Conservation (phyloP, 2,888 invertebrate species). For the Belgica antarctica region DNA sequence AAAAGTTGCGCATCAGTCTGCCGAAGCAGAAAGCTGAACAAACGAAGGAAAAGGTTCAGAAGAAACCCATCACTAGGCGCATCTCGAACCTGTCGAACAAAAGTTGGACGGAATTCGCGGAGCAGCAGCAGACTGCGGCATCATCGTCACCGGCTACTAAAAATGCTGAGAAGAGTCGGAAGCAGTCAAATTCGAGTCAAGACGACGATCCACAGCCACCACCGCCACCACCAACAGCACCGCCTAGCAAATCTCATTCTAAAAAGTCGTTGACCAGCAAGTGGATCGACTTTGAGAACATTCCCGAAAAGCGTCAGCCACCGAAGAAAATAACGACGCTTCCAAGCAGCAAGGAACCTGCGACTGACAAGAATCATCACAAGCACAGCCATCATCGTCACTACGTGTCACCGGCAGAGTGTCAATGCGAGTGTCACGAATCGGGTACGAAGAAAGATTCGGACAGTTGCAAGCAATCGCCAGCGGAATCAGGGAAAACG, state of each 20-base stretch:
- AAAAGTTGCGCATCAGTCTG: constrained; percentile 68
- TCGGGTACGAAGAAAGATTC: constrained; percentile 48
- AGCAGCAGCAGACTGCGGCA: constrained; percentile 52
- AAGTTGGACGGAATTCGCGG: constrained; percentile 65
- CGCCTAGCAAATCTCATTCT: constrained; percentile 47
- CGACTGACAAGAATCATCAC: constrained; percentile 51
- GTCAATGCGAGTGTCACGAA: constrained; percentile 84
- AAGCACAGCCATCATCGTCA: constrained; percentile 58
- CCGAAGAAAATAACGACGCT: constrained; percentile 80
- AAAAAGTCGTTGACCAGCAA: constrained; percentile 56
- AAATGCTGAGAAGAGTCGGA: constrained; percentile 49
- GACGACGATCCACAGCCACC: constrained; percentile 55
- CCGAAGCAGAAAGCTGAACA: constrained; percentile 60
- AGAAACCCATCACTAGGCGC: constrained; percentile 52
- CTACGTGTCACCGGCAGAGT: constrained; percentile 84
- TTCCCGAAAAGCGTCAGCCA: constrained; percentile 76
- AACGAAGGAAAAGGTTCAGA: constrained; percentile 46
- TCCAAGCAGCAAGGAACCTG: constrained; percentile 58
- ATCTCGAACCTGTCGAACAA: constrained; percentile 56
- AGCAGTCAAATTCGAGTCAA: constrained; percentile 46
- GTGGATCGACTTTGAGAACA: constrained; percentile 86
- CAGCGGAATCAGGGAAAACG: constrained; percentile 45
- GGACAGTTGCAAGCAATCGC: constrained; percentile 46
- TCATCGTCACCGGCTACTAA: constrained; percentile 52
- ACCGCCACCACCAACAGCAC: constrained; percentile 52